A percentile compares a stretch with the other conserved stretches of the same genome.
phyloP scores from a whole-genome alignment of 2,113 vertebrate genomes.

The Anthoscopus minutus region DNA sequence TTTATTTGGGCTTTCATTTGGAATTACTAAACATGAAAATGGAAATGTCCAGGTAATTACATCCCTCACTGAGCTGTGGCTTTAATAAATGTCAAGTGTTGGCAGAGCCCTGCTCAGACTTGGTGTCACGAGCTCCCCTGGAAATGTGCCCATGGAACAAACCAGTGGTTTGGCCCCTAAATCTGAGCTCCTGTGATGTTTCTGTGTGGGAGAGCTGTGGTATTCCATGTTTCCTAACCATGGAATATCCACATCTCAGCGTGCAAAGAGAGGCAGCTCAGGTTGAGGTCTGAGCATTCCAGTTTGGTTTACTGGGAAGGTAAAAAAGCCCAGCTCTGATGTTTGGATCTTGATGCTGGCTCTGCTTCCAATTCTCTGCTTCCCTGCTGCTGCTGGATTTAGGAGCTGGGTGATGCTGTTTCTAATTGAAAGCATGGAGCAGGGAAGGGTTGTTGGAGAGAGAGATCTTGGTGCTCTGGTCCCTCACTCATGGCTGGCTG shows the following conservation, averaged over 20 bases:
- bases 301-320: neutral
- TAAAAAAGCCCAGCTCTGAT: neutral
- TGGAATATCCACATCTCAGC: accelerated
- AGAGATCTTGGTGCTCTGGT: neutral
- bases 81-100: neutral
- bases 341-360: neutral
- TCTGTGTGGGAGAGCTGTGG: neutral
- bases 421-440: accelerated
- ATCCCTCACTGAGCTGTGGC: neutral
- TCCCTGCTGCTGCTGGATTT: neutral
- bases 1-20: neutral
- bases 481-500: neutral
- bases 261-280: neutral
- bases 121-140: neutral
- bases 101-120: neutral
- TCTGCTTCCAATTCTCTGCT: neutral
- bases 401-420: neutral
- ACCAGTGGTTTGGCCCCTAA: neutral
- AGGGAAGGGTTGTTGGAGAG: neutral
- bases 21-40: neutral
- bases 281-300: neutral
- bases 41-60: neutral
- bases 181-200: neutral
- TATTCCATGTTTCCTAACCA: neutral
- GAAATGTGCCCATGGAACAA: neutral